Evolutionary conservation across 37 sponge, comb jelly and placozoan species (phyloP).

Genomic region (Lycopodina hypogea): DNA sequence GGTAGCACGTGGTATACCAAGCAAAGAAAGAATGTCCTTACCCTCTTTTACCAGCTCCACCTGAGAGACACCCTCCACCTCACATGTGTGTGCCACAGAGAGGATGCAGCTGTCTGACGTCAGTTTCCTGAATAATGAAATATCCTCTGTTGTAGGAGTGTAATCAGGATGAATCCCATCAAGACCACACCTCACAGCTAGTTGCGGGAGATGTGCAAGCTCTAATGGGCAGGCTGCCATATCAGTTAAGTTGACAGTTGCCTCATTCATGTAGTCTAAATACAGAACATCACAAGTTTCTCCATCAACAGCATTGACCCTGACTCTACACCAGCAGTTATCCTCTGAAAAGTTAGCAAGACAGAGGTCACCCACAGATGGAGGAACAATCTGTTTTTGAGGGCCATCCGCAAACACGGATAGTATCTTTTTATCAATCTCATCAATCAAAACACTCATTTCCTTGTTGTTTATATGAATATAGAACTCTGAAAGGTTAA

Average conservation of each 20-base stretch:
- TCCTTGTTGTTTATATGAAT: conserved; percentile 10
- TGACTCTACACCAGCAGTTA: conserved; percentile 37
- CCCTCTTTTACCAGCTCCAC: neutral
- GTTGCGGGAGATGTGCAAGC: conserved; percentile 24
- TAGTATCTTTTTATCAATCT: neutral
- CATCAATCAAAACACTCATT: neutral
- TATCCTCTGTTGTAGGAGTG: neutral
- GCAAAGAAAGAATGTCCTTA: neutral
- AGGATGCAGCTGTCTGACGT: neutral
- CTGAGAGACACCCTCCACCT: neutral
- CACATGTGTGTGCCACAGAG: neutral
- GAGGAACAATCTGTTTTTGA: neutral
- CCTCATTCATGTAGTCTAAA: conserved; percentile 39
- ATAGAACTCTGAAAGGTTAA: conserved; percentile 9
- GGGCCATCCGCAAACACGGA: neutral
- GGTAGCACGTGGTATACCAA: neutral
- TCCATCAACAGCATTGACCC: neutral
- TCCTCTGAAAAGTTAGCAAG: conserved; percentile 25
- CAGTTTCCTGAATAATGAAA: neutral
- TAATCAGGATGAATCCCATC: conserved; percentile 11
- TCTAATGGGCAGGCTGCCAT: neutral
- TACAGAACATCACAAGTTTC: conserved; percentile 18
- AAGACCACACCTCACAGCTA: conserved; percentile 23
- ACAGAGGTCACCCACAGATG: conserved; percentile 48
- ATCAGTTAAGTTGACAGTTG: neutral